Base-by-base conservation (phyloP, 2,888 invertebrate genomes). In the Cryptus viduatorius region DNA sequence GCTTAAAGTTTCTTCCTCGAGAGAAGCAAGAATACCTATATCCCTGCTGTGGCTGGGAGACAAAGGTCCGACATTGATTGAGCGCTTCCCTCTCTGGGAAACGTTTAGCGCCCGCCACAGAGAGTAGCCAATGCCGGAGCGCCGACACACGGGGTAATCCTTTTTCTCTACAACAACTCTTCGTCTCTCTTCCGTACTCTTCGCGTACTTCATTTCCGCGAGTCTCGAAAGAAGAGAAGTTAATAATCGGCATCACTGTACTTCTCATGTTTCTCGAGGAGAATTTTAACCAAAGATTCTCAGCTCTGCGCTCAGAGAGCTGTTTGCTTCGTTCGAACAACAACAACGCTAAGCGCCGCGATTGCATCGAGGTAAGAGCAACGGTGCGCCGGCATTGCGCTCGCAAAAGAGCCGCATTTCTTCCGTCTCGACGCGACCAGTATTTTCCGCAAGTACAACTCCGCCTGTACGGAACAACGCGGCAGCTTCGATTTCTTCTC, bases 71-170 rank as follows among this genome's bases (percentile, higher is more conserved):
- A 85, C 90, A 90, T 89, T 89, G 88, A 90, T 91, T 88, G 89
- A 87, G 87, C 83, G 82, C 86, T 85, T 87, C 86, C 83, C 86
- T 86, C 91, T 92, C 92, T 89, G 77, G 91, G 92, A 93, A 92
- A 91, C 91, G 91, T 90, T 92, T 91, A 92, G 87, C 87, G 86
- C 69, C 86, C 85, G 77, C 84, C 80, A 77, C 83, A 72, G 37
- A 37, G 37, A 37, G 81, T 82, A 67, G 78, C 81, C 80, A 81
- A 82, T 72, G 79, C 72, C 24, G 61, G 37, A 56, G 64, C 82
- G 48, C 69, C 73, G 79, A 73, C 79, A 67, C 82, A 37, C 37
- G 37, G 37, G 78, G 82, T 75, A 69, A 79, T 79, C 72, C 75
- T 79, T 76, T 24, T 7, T 67, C 76, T 61, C 72, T 24, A 37